A percentile compares a stretch with the other conserved stretches of the same genome.
These are phyloP conservation scores for Zoanthus sansibaricus DNA, from an alignment of 92 coral and sea anemone species.

Conservation along the genomic window DNA sequence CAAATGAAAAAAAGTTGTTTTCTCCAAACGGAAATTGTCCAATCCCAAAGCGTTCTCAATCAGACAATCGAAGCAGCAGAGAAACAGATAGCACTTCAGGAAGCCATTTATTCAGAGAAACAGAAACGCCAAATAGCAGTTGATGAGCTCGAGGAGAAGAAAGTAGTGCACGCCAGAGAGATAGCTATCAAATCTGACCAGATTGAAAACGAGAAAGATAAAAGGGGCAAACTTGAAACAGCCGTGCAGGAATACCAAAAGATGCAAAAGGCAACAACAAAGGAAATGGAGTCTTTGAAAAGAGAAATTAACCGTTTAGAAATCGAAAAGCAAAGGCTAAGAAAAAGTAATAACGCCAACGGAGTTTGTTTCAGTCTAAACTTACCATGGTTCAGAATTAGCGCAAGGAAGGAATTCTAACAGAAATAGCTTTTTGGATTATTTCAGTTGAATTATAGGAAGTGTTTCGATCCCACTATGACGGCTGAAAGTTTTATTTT, in stretches of 20 bases:
- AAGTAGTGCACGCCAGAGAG: not conserved
- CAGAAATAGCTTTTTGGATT: not conserved
- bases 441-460: not conserved
- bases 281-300: constrained; percentile 12
- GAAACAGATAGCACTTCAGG: not conserved
- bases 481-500: not conserved
- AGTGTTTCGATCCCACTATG: no score
- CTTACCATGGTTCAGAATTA: constrained; percentile 26
- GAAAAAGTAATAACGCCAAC: not conserved
- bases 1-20: not conserved
- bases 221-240: not conserved
- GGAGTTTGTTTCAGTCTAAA: constrained; percentile 4
- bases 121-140: not conserved
- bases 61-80: not conserved
- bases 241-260: constrained; percentile 1
- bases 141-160: not conserved
- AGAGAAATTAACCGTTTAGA: not conserved
- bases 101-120: not conserved
- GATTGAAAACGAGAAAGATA: not conserved
- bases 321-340: not conserved
- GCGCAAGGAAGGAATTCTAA: constrained; percentile 11
- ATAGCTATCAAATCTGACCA: constrained; percentile 8
- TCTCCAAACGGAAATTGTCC: not conserved
- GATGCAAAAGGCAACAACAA: not conserved
- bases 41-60: not conserved